These are phyloP conservation scores for Pseudochromis fuscus DNA, from an alignment of 2,797 vertebrate genomes.

Conservation along the genomic window DNA sequence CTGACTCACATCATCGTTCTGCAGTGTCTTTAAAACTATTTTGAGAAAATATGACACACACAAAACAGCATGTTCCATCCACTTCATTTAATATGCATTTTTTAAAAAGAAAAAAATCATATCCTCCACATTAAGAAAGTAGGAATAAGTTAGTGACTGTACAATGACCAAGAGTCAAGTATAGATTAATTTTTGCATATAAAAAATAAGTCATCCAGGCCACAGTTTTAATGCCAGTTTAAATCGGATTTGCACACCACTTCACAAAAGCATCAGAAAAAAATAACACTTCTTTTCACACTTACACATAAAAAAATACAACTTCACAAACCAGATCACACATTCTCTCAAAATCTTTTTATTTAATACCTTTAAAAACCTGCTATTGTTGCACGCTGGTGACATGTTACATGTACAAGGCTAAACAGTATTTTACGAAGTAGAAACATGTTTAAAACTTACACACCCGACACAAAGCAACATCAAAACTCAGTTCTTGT, in stretches of 20 bases:
- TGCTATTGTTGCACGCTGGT: neutral
- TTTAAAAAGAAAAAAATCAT: too few species aligned
- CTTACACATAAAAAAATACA: neutral
- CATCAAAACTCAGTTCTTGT: neutral
- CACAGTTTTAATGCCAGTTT: neutral
- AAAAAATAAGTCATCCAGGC: neutral
- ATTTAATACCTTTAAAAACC: neutral
- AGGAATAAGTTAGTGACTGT: neutral
- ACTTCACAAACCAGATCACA: neutral
- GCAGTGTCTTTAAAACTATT: neutral
- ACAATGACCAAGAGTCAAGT: neutral
- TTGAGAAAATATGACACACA: neutral
- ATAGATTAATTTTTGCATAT: neutral
- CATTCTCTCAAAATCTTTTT: constrained; percentile 1
- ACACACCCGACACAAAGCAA: neutral
- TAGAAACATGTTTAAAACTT: neutral
- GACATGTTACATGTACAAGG: neutral
- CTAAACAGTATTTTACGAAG: neutral
- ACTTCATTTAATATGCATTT: neutral
- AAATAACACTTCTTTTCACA: neutral
- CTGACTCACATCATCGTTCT: neutral
- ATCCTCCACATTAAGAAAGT: neutral
- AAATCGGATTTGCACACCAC: neutral
- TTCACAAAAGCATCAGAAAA: too few species aligned
- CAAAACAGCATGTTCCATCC: neutral